Evolutionary conservation across 2,888 invertebrate species (phyloP).

Genomic region (Orthonychiurus folsomi): DNA sequence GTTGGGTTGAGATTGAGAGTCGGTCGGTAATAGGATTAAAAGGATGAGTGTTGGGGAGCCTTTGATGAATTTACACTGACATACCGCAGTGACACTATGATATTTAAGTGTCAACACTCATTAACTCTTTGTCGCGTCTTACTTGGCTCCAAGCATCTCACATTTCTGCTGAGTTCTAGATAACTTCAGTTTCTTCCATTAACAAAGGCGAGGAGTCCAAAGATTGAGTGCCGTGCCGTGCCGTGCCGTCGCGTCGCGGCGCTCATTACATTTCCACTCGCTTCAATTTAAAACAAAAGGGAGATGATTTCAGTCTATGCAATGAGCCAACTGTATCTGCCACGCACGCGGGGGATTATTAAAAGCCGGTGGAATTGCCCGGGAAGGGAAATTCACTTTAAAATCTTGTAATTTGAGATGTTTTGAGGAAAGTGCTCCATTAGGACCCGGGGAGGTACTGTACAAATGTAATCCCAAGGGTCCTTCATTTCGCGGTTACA

Average conservation of each 20-base stretch:
- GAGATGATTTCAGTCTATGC: no score
- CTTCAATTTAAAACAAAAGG: neutral
- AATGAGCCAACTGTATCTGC: no score
- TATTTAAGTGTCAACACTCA: slow-evolving; percentile 31
- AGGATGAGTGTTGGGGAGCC: slow-evolving; percentile 7
- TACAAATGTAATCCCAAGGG: no score
- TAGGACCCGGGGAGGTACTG: no score
- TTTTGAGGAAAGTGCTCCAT: neutral
- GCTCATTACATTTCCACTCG: no score
- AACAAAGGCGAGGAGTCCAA: neutral
- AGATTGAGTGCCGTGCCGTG: neutral
- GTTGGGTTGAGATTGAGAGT: no score
- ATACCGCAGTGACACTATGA: slow-evolving; percentile 26
- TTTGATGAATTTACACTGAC: slow-evolving; percentile 27
- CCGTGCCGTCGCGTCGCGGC: no score
- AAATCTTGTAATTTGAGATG: neutral
- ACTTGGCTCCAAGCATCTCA: no score
- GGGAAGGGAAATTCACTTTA: neutral
- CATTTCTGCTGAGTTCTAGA: slow-evolving; percentile 13
- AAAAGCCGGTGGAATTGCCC: no score
- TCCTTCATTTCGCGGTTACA: no score
- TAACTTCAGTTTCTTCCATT: slow-evolving; percentile 13
- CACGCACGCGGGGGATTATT: no score
- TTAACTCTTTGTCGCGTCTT: slow-evolving; percentile 21
- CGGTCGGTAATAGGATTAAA: no score